Base-by-base conservation (phyloP, 2,888 invertebrate genomes). In the Tipula vernalis region DNA sequence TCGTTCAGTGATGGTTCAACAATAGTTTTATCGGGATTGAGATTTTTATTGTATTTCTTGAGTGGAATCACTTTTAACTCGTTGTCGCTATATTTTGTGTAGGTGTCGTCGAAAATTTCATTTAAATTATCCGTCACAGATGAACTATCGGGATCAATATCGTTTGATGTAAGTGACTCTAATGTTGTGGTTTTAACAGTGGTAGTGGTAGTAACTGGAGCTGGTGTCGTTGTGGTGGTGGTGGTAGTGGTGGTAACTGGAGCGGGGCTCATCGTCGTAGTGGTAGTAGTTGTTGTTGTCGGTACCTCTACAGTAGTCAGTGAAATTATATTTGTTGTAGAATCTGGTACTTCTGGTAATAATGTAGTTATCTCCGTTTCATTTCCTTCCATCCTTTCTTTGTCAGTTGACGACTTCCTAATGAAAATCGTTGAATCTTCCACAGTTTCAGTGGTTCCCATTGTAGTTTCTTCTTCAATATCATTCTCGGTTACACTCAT, bases 21-120 rank as follows among this genome's bases (percentile, higher is more conserved):
- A 84, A 71, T n/a, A 15, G 84, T 84, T 15, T 8, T 15, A 3
- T 84, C 84, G 8, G 84, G n/a, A 8, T 13, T 84, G 2, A 8
- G 42, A 36, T 86, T 87, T 71, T 88, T 86, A 18, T 86, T 47
- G n/a, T 47, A 44, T 84, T 87, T 87, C 10, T 41, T 44, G 13
- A 88, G 85, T 1, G 88, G 88, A 47, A 88, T 88, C 4, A 88
- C 88, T 86, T 88, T 88, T n/a, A 88, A 47, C 8, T 88, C 88
- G 86, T 88, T 88, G 42, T 44, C 18, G 41, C 36, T 87, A 5
- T 39, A 86, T 86, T 86, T 86, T 86, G n/a, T 39, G 42, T 86
- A n/a, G 28, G 36, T 86, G 57, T 87, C 86, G 39, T 87, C 86
- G 10, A 87, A 84, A 13, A 87, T 87, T 83, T 87, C 87, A 47